Evolutionary conservation across 2,113 vertebrate genomes (phyloP), one percentile per base, ranked within the genome.

Genomic region (Tragulus kanchil): DNA sequence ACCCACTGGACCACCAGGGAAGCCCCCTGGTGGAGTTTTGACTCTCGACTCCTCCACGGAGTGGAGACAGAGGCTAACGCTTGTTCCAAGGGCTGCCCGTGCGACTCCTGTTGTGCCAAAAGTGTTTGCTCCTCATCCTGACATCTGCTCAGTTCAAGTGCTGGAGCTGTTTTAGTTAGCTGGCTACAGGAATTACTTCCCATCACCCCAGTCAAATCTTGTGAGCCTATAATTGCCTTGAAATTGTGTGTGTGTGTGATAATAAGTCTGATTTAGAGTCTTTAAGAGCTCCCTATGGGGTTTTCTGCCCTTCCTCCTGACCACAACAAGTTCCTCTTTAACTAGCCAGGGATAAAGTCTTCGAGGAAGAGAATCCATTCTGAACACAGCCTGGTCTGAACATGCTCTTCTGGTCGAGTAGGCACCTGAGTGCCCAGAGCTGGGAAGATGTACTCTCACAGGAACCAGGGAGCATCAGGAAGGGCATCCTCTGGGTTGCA

Each of bases 81-180:
- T 48, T 23, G 45, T 6, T 26, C 8, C 10, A 31, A 58, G 54
- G 85, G 23, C 21, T 58, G 78, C 52, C 58, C n/a, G 8, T 31
- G 11, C 84, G 42, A 28, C 77, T 64, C 17, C 14, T 52, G 61
- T 52, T 42, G 56, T 93, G 90, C 69, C 54, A 71, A 61, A 92
- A 48, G 64, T 89, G 45, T 93, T 79, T 85, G 84, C 25, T 89
- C 45, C 87, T 48, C 58, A 28, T 83, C 67, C 54, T 83, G 92
- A 90, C 77, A 64, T 89, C 95, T 94, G 79, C 81, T 67, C 7
- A 31, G 83, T 58, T 36, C 69, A 93, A 75, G 93, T 65, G 87
- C 58, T 28, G 42, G 31, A 75, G 52, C 84, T 95, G 77, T 88
- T 90, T 97, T 88, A 31, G 90, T 81, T 83, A 58, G 77, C 58